phyloP scores from a whole-genome alignment of 2,797 vertebrate genomes.

The Sphenopsis melanotis region DNA sequence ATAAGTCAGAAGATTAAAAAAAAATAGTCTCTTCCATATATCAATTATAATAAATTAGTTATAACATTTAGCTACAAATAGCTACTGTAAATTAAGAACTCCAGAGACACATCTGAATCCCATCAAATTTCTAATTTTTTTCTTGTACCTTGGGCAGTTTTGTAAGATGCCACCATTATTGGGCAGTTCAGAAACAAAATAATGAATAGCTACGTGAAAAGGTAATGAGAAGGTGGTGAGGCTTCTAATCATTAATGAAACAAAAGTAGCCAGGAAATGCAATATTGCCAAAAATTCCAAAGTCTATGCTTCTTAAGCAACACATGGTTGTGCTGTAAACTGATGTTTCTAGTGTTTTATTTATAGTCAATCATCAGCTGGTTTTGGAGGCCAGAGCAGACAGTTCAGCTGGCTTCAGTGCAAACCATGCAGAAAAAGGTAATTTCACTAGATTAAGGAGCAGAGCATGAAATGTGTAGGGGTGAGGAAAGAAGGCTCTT shows the following conservation, averaged over 20 bases:
- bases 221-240: neutral
- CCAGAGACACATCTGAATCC: neutral
- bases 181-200: neutral
- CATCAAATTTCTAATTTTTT: neutral
- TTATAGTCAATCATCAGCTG: neutral
- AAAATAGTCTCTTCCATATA: neutral
- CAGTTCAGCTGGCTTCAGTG: neutral
- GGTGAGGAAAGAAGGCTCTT: neutral
- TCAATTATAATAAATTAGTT: neutral
- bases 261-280: neutral
- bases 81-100: neutral
- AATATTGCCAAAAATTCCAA: neutral
- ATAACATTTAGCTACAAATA: neutral
- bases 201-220: neutral
- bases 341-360: neutral
- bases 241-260: neutral
- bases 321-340: neutral
- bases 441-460: neutral
- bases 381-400: neutral
- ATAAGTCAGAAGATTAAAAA: neutral
- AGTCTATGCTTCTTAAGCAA: neutral
- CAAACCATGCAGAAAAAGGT: neutral
- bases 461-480: neutral
- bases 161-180: neutral
- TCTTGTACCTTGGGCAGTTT: neutral